These are phyloP conservation scores for Caenorhabditis elegans DNA, from an alignment of 1,140 invertebrate species.

Conservation along the genomic window DNA sequence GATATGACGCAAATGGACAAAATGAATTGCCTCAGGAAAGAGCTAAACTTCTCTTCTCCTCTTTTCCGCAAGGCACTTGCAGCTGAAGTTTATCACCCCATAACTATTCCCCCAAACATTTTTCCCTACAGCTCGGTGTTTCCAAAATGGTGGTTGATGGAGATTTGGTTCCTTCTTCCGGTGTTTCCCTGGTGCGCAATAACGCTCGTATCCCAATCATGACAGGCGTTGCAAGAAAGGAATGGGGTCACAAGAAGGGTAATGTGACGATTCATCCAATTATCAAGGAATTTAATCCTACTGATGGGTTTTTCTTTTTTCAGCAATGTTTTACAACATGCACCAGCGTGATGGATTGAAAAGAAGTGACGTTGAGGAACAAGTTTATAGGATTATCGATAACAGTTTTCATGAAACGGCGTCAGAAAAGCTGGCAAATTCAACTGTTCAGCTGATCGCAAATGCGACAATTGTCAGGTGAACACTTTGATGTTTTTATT, in stretches of 20 bases:
- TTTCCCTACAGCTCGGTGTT: constrained; percentile 58
- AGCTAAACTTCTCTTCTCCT: constrained; percentile 63
- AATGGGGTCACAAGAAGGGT: constrained; percentile 67
- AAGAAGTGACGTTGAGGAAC: constrained; percentile 19
- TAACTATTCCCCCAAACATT: not conserved
- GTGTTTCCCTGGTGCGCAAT: constrained; percentile 50
- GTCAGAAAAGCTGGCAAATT: constrained; percentile 55
- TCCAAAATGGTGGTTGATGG: constrained; percentile 66
- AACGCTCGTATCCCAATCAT: constrained; percentile 59
- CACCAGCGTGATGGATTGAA: constrained; percentile 9
- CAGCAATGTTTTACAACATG: constrained; percentile 59
- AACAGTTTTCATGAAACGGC: constrained; percentile 42
- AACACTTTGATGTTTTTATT: not conserved
- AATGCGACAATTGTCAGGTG: constrained; percentile 63
- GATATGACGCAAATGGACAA: constrained; percentile 53
- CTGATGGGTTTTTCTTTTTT: constrained; percentile 29
- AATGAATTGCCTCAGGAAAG: constrained; percentile 58
- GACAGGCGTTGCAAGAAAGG: constrained; percentile 61
- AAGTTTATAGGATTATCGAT: constrained; percentile 40
- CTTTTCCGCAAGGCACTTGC: constrained; percentile 61
- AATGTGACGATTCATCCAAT: not conserved
- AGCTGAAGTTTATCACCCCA: constrained; percentile 50
- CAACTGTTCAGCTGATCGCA: constrained; percentile 58
- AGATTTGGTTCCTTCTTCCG: constrained; percentile 57
- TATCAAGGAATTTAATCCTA: not conserved